Percentiles rank a stretch among this genome's conserved stretches.
These are phyloP conservation scores for Nothocercus nigrocapillus DNA, from an alignment of 2,113 vertebrate genomes.

Conservation along the genomic window DNA sequence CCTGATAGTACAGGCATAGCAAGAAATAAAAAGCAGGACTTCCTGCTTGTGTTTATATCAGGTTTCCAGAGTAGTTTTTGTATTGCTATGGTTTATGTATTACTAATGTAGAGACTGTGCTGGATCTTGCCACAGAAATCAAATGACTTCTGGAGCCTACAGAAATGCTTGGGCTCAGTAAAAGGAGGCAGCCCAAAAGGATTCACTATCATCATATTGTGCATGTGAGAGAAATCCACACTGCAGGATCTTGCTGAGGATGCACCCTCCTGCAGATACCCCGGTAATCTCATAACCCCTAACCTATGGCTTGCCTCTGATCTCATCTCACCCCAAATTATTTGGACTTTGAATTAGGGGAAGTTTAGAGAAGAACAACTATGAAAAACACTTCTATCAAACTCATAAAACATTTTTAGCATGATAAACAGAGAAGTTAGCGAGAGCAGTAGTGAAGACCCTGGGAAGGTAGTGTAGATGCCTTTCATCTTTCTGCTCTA, in stretches of 20 bases:
- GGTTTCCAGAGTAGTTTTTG: not conserved
- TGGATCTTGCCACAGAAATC: not conserved
- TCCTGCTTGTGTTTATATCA: constrained; percentile 2
- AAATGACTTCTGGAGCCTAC: not conserved
- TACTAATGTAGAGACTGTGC: not conserved
- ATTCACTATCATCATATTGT: not conserved
- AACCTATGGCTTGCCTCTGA: constrained; percentile 48
- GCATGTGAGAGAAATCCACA: not conserved
- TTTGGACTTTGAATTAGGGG: constrained; percentile 32
- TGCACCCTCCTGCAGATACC: not conserved
- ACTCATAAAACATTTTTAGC: constrained; percentile 3
- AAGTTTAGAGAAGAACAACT: constrained; percentile 35
- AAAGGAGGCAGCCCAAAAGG: not conserved
- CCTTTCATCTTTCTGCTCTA: not conserved
- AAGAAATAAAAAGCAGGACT: not conserved
- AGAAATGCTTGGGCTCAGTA: not conserved
- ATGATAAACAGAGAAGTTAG: constrained; percentile 37
- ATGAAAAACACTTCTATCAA: constrained; percentile 34
- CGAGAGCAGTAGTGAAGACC: not conserved
- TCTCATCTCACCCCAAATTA: constrained; percentile 50
- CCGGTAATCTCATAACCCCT: constrained; percentile 41
- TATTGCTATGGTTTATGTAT: not conserved
- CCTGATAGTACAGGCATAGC: not conserved
- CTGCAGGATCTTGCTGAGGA: not conserved
- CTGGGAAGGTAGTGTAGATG: not conserved